These are phyloP conservation scores for Serinus canaria DNA, from an alignment of 2,113 vertebrate species.

Conservation along the genomic window DNA sequence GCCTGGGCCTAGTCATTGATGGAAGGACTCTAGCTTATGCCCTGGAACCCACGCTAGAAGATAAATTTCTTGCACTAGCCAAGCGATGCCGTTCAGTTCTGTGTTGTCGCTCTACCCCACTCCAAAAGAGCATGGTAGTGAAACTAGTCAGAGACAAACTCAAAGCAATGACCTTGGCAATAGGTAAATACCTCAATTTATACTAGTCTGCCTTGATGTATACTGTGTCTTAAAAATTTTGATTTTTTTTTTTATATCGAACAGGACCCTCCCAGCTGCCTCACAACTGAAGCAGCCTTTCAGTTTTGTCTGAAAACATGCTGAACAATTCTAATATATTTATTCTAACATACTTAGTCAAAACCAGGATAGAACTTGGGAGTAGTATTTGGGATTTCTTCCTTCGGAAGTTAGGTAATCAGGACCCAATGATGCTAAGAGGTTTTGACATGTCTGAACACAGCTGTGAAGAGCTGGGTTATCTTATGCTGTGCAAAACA, in stretches of 20 bases:
- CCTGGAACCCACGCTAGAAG: slow-evolving; percentile 86
- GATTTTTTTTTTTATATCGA: background rate
- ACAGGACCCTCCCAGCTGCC: background rate
- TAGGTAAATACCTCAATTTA: slow-evolving; percentile 77
- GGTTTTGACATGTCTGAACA: background rate
- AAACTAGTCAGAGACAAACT: slow-evolving; percentile 95
- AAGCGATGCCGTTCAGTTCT: slow-evolving; percentile 88
- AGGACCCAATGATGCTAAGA: background rate
- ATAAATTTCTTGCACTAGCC: slow-evolving; percentile 90
- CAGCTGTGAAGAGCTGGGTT: background rate
- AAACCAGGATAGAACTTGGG: background rate
- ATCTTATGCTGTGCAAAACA: background rate
- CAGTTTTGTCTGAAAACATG: background rate
- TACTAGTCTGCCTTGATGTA: background rate
- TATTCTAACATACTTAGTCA: background rate
- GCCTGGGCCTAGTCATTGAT: slow-evolving; percentile 90
- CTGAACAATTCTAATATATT: background rate
- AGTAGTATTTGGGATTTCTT: background rate
- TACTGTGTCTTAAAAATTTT: background rate
- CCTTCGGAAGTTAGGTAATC: background rate
- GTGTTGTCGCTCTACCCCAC: slow-evolving; percentile 92
- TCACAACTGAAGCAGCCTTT: background rate
- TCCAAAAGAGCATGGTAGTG: slow-evolving; percentile 98
- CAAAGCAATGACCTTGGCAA: slow-evolving; percentile 95
- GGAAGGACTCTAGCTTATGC: slow-evolving; percentile 92